Conservation (phyloP, 2,888 invertebrate species). For the Notodonta ziczac region DNA sequence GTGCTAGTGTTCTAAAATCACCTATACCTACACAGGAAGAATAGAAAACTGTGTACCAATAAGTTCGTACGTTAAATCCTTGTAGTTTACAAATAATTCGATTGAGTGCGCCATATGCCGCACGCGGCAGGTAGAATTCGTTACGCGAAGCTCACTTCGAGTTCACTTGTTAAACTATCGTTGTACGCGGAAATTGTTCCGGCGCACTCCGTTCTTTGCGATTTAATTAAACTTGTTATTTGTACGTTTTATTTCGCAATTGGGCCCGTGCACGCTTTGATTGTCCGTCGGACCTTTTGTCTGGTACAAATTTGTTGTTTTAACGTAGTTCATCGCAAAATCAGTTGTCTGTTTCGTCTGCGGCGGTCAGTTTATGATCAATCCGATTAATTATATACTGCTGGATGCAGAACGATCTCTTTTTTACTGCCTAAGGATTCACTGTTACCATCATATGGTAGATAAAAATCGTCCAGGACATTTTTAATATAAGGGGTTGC, state of each 20-base stretch:
- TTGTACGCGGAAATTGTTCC: slow-evolving; percentile 73
- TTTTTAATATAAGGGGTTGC: too few species aligned
- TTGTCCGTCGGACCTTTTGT: slow-evolving; percentile 68
- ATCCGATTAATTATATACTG: slow-evolving; percentile 31
- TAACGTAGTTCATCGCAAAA: slow-evolving; percentile 47
- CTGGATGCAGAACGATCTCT: slow-evolving; percentile 45
- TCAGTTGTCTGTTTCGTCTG: slow-evolving; percentile 32
- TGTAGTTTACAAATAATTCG: slow-evolving; percentile 54
- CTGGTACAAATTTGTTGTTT: slow-evolving; percentile 43
- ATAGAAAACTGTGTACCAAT: not conserved
- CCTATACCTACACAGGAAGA: too few species aligned
- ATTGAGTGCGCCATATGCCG: slow-evolving; percentile 53
- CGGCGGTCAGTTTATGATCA: slow-evolving; percentile 32
- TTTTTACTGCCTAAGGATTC: slow-evolving; percentile 3
- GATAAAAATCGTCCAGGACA: too few species aligned
- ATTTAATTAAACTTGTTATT: slow-evolving; percentile 84
- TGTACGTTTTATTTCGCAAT: slow-evolving; percentile 81
- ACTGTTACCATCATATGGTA: too few species aligned
- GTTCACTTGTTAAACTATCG: slow-evolving; percentile 80
- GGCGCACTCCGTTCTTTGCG: slow-evolving; percentile 65
- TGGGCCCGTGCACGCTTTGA: slow-evolving; percentile 72
- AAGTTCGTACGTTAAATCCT: slow-evolving; percentile 41
- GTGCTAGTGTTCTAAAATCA: too few species aligned
- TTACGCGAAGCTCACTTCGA: slow-evolving; percentile 70
- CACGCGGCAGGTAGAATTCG: slow-evolving; percentile 62